Base-by-base conservation (phyloP, 2,797 vertebrate species). In the Ctenosaura bakeri region DNA sequence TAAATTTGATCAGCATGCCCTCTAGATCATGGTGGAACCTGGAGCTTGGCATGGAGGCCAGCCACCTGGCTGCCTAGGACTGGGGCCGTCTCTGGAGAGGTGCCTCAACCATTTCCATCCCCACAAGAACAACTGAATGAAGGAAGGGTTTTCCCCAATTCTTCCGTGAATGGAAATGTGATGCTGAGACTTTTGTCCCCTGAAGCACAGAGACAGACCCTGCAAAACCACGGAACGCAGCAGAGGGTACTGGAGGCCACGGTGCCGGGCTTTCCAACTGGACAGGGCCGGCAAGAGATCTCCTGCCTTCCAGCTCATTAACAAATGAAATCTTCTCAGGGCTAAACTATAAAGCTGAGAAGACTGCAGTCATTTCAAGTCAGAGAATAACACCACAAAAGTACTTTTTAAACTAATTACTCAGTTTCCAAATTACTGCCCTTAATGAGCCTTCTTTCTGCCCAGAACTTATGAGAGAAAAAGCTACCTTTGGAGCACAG, bases 391-490 rank as follows among this genome's bases (percentile, higher is more conserved):
- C 96, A 97, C 94, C 96, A 97, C 97, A 97, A 97, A 98, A 98
- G 97, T 97, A 97, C 96, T 97, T 97, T 96, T 97, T 96, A 97
- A 97, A 97, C 97, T 97, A 97, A 98, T 98, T 98, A 97, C 96
- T 96, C 96, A 87, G 95, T 96, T 97, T 97, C 96, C 90, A 69
- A 97, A 96, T 95, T 93, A 95, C 96, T 95, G 95, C 95, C 96
- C 96, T 56, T 97, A 97, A 97, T 97, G 97, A 97, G 97, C 93
- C 95, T 97, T 95, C 97, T 94, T 96, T 97, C 97, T 97, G 96
- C 97, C 96, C 96, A 97, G 97, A 97, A 97, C 96, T 96, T 97
- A 96, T 94, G 95, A 96, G 96, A 97, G 97, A 96, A 97, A 96
- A 97, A 97, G 95, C 97, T 97, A 97, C 97, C 96, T 97, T 97